phyloP scores from a whole-genome alignment of 2,113 vertebrate species.

The Geococcyx californianus region DNA sequence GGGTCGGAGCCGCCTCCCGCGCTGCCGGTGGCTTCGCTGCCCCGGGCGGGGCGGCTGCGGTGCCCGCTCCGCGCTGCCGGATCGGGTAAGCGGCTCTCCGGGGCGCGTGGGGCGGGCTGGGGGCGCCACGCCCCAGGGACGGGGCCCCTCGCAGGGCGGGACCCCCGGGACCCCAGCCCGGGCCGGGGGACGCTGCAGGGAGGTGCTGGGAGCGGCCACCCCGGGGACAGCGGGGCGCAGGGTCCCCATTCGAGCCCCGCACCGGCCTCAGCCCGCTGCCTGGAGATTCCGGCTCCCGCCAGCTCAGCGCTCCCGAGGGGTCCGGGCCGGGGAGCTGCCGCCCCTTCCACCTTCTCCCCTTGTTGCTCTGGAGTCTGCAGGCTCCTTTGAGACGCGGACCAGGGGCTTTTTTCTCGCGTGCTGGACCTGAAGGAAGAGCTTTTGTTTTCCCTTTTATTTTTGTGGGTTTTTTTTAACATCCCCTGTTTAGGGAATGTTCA shows the following conservation, averaged over 20 bases:
- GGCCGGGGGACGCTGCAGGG: too few species aligned
- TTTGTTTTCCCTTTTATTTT: neutral
- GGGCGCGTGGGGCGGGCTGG: neutral
- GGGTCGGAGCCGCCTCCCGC: neutral
- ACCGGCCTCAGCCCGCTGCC: too few species aligned
- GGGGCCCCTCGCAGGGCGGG: too few species aligned
- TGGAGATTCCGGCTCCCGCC: too few species aligned
- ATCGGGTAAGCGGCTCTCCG: neutral
- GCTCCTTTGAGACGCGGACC: neutral
- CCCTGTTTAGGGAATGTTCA: neutral
- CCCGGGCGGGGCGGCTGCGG: neutral
- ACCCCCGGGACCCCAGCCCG: too few species aligned
- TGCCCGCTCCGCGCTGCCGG: neutral
- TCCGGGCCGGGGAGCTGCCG: too few species aligned
- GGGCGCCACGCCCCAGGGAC: neutral
- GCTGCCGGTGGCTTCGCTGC: neutral
- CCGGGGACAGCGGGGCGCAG: too few species aligned
- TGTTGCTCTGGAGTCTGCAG: neutral
- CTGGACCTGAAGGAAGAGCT: neutral
- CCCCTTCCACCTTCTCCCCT: too few species aligned
- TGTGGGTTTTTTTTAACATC: neutral
- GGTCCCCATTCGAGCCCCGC: too few species aligned
- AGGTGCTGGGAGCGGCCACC: too few species aligned
- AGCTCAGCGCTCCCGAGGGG: too few species aligned
- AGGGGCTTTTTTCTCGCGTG: neutral